Evolutionary conservation across 1,140 invertebrate genomes (phyloP).

Genomic region (Capitella teleta): DNA sequence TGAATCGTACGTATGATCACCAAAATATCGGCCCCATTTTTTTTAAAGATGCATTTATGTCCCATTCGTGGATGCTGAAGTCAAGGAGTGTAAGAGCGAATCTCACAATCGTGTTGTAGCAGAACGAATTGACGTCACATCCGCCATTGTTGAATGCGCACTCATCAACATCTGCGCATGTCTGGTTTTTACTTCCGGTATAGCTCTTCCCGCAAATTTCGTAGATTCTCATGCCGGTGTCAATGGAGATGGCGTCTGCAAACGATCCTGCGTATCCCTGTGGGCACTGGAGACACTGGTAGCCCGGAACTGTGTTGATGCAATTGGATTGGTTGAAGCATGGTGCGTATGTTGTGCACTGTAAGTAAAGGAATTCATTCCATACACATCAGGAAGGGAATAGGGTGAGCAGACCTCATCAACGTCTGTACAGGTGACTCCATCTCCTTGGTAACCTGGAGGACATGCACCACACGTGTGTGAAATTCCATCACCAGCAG

Average conservation of each 20-base stretch:
- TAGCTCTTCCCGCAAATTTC: conserved; percentile 1
- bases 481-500: conserved; percentile 11
- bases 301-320: conserved; percentile 22
- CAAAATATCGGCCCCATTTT: background rate
- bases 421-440: conserved; percentile 38
- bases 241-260: conserved; percentile 16
- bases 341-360: conserved; percentile 17
- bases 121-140: conserved; percentile 18
- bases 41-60: no score
- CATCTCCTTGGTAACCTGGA: conserved; percentile 72
- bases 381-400: background rate
- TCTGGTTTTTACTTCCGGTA: conserved; percentile 11
- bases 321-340: conserved; percentile 16
- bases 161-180: conserved; percentile 19
- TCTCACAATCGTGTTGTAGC: conserved; percentile 19
- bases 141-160: conserved; percentile 20
- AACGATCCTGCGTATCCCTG: conserved; percentile 18
- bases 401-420: conserved; percentile 21
- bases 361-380: conserved; percentile 2
- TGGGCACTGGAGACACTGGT: conserved; percentile 20
- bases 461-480: conserved; percentile 67
- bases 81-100: no score
- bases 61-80: no score
- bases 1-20: background rate
- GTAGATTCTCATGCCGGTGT: background rate